Base-by-base conservation (phyloP, 2,113 vertebrate species). In the Dromaius novaehollandiae region DNA sequence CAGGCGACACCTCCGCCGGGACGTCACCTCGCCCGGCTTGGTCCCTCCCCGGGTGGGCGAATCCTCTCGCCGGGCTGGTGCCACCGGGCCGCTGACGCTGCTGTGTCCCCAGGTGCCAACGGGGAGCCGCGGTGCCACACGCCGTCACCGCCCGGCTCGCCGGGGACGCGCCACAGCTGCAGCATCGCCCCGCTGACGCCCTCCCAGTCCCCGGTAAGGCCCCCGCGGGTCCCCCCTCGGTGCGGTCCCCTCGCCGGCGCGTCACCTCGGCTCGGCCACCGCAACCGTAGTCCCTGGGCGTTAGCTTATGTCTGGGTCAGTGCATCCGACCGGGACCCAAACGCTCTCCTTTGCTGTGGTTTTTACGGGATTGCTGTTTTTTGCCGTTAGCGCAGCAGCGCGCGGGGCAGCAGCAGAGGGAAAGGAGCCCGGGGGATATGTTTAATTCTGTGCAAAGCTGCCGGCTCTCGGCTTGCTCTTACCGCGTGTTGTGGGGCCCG, bases 141-240 rank as follows among this genome's bases (percentile, higher is more conserved):
- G 0, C 98, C 98, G 0, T 99, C 98, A 70, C 99, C 98, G 1
- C 98, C 99, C 0, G 96, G 98, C 75, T 98, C 98, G 46, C 98
- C 98, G 0, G 98, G 97, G 48, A 97, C 88, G 0, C 96, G 94
- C 51, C 95, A 97, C 34, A 99, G 99, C 97, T 99, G 99, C 94
- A 98, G 98, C 97, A 99, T 99, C 38, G 98, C 99, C 9, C 99
- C 99, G 0, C 97, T 99, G 96, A 99, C 99, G 0, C 99, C 99
- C 2, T 99, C 99, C 3, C 98, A 98, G 86, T 99, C 99, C 0
- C 99, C 99, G 93, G 99, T 99, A 98, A 98, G 98, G 44, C 18
- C 1, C 0, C 8, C 3, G 4, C 5, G 70, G 60, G 51, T 4
- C 28, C 5, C 4, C 4, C 28, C 5, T 4, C 11, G 6, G 3